Evolutionary conservation across 2,113 vertebrate genomes (phyloP), one percentile per base, ranked within the genome.

Genomic region (Notiomystis cincta): DNA sequence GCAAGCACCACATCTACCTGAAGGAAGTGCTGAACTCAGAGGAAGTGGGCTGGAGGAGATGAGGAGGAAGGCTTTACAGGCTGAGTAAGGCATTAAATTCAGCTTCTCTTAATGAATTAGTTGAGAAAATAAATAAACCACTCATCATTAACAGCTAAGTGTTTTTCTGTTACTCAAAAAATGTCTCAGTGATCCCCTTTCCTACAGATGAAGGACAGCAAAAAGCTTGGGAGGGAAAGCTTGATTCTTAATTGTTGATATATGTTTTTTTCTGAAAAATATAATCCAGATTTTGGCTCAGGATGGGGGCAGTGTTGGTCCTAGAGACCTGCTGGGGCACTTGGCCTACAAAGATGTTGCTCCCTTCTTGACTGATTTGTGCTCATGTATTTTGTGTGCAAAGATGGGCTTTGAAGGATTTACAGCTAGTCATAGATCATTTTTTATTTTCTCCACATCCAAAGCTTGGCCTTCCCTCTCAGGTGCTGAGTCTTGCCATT

Each of bases 21-120:
- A 91, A 96, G 86, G 82, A 93, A 93, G 48, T 64, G 83, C 76
- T 95, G 86, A 73, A 50, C 75, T 82, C 80, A 90, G 25, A 93
- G 77, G 80, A 92, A 95, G 72, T 51, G 86, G 90, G 58, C 50
- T 93, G 50, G 79, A 88, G 88, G 50, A 53, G 53, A 65, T 1
- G 4, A 66, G 51, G 35, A 80, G 58, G 58, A 79, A 88, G 24
- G 51, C 47, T 86, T 81, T 87, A 31, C 47, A 77, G 86, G 23
- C 66, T 92, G 71, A 93, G 33, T 82, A 56, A 92, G 72, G 51
- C 58, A 58, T 56, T 48, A 82, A 91, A 83, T 60, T 73, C 51
- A 89, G 44, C 48, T 91, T 6, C 33, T 75, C 60, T 48, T 95
- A 81, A 89, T 67, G 40, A 77, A 48, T 77, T 77, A 70, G 25